Evolutionary conservation across 2,888 invertebrate genomes (phyloP).

Genomic region (Lissonota sp.): DNA sequence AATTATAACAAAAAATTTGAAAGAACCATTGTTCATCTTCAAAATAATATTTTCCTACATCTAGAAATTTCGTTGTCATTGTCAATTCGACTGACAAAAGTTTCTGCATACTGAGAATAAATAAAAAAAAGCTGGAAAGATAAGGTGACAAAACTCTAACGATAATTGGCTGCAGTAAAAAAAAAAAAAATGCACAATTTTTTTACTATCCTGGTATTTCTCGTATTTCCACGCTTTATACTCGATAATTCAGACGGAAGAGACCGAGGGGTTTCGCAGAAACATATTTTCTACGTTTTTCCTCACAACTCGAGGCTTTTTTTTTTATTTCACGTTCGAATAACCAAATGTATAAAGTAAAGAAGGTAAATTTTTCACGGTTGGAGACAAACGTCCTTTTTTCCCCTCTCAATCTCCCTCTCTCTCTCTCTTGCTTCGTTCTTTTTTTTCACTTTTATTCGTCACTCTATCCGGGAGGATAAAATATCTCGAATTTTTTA

Average conservation of each 20-base stretch:
- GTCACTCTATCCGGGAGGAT: neutral
- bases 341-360: slow-evolving; percentile 12
- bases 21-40: neutral
- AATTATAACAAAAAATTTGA: neutral
- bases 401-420: neutral
- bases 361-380: slow-evolving; percentile 19
- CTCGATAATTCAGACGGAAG: neutral
- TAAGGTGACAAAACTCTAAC: neutral
- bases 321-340: slow-evolving; percentile 9
- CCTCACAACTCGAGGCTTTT: neutral
- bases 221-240: neutral
- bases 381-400: slow-evolving; percentile 10
- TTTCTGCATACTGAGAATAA: no score
- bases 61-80: no score
- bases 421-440: slow-evolving; percentile 12
- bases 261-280: neutral
- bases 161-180: neutral
- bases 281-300: neutral
- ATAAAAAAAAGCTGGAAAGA: neutral
- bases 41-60: neutral
- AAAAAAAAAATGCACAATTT: neutral
- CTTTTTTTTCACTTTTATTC: neutral
- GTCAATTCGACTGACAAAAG: neutral
- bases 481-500: slow-evolving; percentile 44
- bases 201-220: neutral